Base-by-base conservation (phyloP, 2,797 vertebrate genomes). In the Sebastes ruberrimus region DNA sequence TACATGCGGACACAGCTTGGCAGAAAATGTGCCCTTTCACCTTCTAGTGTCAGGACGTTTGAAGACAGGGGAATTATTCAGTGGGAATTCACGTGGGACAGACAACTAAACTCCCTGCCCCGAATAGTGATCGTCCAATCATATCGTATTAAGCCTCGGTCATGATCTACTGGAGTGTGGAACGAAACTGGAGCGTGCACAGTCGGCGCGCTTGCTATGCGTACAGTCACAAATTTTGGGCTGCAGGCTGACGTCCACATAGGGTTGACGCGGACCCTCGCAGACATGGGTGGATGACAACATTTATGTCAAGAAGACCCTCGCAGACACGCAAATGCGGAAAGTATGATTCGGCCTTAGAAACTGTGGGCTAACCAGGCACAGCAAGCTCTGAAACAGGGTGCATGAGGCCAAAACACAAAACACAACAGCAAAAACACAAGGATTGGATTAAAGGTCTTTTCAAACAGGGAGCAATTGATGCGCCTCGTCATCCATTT, bases 11-110 rank as follows among this genome's bases (percentile, higher is more conserved):
- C 77, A 78, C 75, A 76, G 74, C 73, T 75, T 32, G 53, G 78
- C 67, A 64, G 72, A 82, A 60, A 78, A 25, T 10, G 30, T 32
- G 61, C 38, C 67, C 80, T 80, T 81, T 84, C 11, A 80, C 71
- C 52, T 80, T 59, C 30, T 16, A 62, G 59, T 10, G 23, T n/a
- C 2, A 25, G 1, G 4, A 38, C 49, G 60, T 71, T 64, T 83
- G 56, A 74, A 66, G 59, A 75, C 23, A 64, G 22, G 18, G 5
- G 23, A 60, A 28, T 35, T 35, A 78, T 74, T 86, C 69, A 83
- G 20, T 11, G 32, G 9, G 22, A 74, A 82, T 30, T 64, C 52
- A 22, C 14, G 2, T 25, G 55, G 22, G 60, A 76, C 14, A 73
- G 18, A 25, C n/a, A 52, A 5, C 49, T 52, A 33, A 57, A n/a